Percentiles rank a stretch among this genome's conserved stretches.
Evolutionary conservation across 2,113 vertebrate genomes (phyloP).

Genomic region (Salminus brasiliensis): DNA sequence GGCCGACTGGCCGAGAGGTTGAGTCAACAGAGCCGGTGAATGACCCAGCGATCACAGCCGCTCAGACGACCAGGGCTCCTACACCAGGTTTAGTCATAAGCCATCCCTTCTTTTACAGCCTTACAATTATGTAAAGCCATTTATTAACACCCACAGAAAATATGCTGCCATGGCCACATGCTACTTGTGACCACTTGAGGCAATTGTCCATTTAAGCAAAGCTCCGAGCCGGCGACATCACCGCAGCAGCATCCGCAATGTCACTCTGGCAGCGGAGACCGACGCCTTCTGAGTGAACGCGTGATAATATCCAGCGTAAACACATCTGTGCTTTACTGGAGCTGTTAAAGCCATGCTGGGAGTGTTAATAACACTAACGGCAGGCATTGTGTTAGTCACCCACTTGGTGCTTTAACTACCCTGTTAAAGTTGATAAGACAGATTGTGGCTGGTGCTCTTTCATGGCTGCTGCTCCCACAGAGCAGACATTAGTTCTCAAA

Average conservation of each 20-base stretch:
- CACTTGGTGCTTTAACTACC: background rate
- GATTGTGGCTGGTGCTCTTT: slow-evolving; percentile 5
- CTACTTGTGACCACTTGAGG: background rate
- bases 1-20: background rate
- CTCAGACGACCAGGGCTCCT: background rate
- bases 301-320: slow-evolving; percentile 1
- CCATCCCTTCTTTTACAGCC: background rate
- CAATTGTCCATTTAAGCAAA: background rate
- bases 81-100: background rate
- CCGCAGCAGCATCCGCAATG: background rate
- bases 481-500: background rate
- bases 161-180: background rate
- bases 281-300: background rate
- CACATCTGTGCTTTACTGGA: slow-evolving; percentile 5
- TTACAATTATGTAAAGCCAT: background rate
- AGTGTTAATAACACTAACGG: background rate
- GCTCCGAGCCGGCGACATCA: background rate
- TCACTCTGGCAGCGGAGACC: background rate
- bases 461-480: slow-evolving; percentile 1
- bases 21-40: slow-evolving; percentile 12
- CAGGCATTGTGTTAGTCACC: slow-evolving; percentile 2
- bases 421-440: slow-evolving; percentile 4
- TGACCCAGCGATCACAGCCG: background rate
- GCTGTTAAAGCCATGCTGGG: background rate
- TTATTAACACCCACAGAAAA: background rate